Evolutionary conservation across 64 coral and sea anemone species (phyloP).

Genomic region (Dendronephthya gigantea): DNA sequence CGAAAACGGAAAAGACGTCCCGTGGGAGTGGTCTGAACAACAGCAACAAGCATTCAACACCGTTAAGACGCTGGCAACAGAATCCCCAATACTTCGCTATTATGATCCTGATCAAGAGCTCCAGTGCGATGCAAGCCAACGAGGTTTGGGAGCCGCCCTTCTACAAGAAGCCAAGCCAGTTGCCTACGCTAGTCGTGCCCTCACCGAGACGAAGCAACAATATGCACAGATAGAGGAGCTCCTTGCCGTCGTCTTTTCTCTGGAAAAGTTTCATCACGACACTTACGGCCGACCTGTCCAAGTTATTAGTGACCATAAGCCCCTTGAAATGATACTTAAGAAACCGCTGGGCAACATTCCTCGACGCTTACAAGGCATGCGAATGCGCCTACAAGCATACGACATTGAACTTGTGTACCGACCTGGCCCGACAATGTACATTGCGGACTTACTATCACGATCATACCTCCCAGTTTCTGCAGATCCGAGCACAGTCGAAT

Average conservation of each 20-base stretch:
- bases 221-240: not conserved
- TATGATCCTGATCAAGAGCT: constrained; percentile 22
- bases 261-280: not conserved
- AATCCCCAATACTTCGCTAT: constrained; percentile 29
- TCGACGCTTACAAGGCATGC: not conserved
- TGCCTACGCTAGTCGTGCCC: not conserved
- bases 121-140: not conserved
- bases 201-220: not conserved
- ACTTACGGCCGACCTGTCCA: not conserved
- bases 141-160: too few species aligned
- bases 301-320: not conserved
- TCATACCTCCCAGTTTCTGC: not conserved
- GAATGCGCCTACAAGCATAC: not conserved
- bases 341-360: not conserved
- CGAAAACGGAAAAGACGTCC: constrained; percentile 18
- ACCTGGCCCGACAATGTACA: not conserved
- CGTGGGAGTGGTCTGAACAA: constrained; percentile 20
- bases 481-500: not conserved
- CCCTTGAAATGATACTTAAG: not conserved
- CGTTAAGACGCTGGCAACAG: constrained; percentile 5
- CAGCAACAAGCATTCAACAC: constrained; percentile 16
- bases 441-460: not conserved
- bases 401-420: not conserved
- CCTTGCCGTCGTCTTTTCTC: not conserved
- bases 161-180: too few species aligned